These are phyloP conservation scores for Cirrhinus molitorella DNA, from an alignment of 2,797 vertebrate genomes.

Conservation along the genomic window DNA sequence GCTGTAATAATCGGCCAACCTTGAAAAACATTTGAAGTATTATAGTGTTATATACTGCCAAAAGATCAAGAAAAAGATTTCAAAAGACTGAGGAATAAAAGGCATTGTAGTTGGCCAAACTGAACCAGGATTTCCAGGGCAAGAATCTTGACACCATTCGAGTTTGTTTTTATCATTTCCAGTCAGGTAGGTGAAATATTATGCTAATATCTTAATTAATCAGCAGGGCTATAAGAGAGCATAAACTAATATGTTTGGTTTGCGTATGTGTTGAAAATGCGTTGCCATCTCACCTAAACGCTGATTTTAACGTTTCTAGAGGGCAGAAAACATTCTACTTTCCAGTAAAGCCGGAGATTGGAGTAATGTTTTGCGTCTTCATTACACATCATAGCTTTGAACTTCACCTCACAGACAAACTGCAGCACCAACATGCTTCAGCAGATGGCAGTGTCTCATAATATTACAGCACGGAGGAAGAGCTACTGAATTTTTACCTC, in stretches of 20 bases:
- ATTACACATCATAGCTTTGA: neutral
- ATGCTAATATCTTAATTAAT: too few species aligned
- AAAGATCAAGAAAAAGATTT: too few species aligned
- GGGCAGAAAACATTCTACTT: neutral
- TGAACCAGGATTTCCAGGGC: too few species aligned
- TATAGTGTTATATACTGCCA: too few species aligned
- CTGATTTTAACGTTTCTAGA: neutral
- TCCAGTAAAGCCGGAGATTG: neutral
- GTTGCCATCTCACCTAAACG: neutral
- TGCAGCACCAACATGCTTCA: slow-evolving; percentile 12
- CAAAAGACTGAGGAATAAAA: too few species aligned
- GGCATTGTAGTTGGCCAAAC: too few species aligned
- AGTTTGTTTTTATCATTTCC: too few species aligned
- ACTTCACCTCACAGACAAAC: neutral
- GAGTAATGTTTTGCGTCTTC: neutral
- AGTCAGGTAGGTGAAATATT: too few species aligned
- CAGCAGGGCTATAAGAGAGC: neutral
- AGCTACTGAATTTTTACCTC: neutral
- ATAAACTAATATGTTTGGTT: neutral
- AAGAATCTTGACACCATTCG: too few species aligned
- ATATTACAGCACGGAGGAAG: neutral
- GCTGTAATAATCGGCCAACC: too few species aligned
- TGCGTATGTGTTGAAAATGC: neutral
- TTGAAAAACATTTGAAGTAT: too few species aligned
- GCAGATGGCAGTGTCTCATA: slow-evolving; percentile 3